Base-by-base conservation (phyloP, 2,113 vertebrate species). In the Cyanoderma ruficeps region DNA sequence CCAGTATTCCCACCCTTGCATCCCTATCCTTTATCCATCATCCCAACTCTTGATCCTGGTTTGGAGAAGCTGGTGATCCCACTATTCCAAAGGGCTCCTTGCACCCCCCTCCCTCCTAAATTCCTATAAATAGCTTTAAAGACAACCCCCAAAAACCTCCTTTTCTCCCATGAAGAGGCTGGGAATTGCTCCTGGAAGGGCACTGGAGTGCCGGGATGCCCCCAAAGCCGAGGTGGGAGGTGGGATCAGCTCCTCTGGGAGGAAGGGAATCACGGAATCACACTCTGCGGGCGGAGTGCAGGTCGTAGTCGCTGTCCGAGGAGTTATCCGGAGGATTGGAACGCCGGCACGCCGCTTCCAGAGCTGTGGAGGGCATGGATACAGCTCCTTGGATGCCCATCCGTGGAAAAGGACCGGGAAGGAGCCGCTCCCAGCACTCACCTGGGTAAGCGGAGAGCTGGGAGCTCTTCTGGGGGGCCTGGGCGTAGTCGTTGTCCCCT, bases 271-370 rank as follows among this genome's bases (percentile, higher is more conserved):
- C 37, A 37, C 37, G 37, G 23, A 28, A 3, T 94, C 57, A 98
- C 70, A 98, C 68, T 55, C 95, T 96, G 87, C 87, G 94, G 13
- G 97, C 93, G 0, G 86, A 88, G 1, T 93, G 92, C 50, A 98
- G 94, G 27, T 98, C 97, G 1, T 98, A 98, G 92, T 98, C 98
- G 1, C 98, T 98, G 50, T 98, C 98, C 0, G 98, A 98, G 65
- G 98, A 98, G 60, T 98, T 97, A 5, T 98, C 98, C 0, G 65
- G 89, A 30, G 96, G 97, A 28, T 86, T 61, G 42, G 97, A 96
- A 31, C 79, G 50, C 55, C 3, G 89, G 67, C 14, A 24, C 0
- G 94, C 90, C 7, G 96, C 90, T 90, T 98, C 97, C 84, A 98
- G 94, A 41, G 97, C 98, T 98, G 92, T 1, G 22, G 60, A 21